phyloP scores from a whole-genome alignment of 2,888 invertebrate species.

The Sinopyrophorus schimmeli region DNA sequence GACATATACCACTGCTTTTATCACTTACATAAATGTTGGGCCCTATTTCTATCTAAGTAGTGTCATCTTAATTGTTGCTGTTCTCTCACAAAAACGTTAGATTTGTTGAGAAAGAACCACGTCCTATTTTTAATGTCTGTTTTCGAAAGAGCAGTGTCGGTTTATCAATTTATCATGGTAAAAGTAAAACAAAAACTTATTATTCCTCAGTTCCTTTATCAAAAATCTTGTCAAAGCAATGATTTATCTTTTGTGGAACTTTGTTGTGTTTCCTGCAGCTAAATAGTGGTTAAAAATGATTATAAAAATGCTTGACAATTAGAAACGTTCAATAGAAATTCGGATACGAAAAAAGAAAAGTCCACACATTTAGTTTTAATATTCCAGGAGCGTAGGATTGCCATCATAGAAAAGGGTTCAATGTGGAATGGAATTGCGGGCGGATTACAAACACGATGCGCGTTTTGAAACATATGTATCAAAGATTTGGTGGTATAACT shows the following conservation, averaged over 20 bases:
- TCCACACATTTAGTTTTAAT: conserved; percentile 14
- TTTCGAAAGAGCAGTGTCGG: too few relatives aligned
- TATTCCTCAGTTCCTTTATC: too few relatives aligned
- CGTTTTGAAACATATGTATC: conserved; percentile 22
- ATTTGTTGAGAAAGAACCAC: too few relatives aligned
- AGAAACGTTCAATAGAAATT: conserved; percentile 8
- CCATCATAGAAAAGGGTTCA: conserved; percentile 15
- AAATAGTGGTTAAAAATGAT: conserved; percentile 9
- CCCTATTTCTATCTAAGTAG: neutral
- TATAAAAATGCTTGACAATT: conserved; percentile 11
- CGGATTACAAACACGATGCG: conserved; percentile 18
- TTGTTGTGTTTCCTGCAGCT: conserved; percentile 4
- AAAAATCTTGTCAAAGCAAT: too few relatives aligned
- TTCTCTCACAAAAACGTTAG: too few relatives aligned
- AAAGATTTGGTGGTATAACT: conserved; percentile 18
- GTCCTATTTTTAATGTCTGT: too few relatives aligned
- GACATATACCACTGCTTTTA: conserved; percentile 6
- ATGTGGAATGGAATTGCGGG: conserved; percentile 16
- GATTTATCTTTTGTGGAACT: too few relatives aligned
- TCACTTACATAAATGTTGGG: neutral
- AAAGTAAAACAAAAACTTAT: too few relatives aligned
- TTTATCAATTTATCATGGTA: too few relatives aligned
- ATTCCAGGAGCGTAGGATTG: conserved; percentile 16
- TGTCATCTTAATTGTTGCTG: neutral
- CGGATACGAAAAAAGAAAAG: conserved; percentile 8